Conservation (phyloP, 2,888 invertebrate species). For the Limnephilus auricula region DNA sequence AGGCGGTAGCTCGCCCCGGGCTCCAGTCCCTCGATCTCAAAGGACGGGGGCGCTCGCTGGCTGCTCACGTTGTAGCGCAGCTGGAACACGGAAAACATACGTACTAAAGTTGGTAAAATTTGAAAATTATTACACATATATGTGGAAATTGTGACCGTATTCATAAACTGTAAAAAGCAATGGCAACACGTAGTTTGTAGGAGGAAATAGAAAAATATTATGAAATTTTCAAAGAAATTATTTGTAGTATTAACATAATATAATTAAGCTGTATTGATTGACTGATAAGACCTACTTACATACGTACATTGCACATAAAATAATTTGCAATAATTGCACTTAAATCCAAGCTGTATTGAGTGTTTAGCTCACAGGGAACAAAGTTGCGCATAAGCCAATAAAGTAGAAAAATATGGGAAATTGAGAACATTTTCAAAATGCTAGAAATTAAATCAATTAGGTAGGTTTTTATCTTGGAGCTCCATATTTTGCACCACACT, state of each 20-base stretch:
- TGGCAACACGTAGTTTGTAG: background rate
- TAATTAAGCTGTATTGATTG: background rate
- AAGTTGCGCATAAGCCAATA: background rate
- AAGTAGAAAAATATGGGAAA: background rate
- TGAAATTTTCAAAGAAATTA: background rate
- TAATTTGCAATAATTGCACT: background rate
- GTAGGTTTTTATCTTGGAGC: too few relatives aligned
- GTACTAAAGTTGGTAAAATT: background rate
- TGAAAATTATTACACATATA: background rate
- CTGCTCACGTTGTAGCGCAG: slow-evolving; percentile 81
- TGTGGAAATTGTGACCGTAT: background rate
- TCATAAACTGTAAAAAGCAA: background rate
- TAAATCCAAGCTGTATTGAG: too few relatives aligned
- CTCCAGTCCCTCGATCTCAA: slow-evolving; percentile 83
- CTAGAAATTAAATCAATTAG: too few relatives aligned
- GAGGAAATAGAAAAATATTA: too few relatives aligned
- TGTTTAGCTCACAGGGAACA: background rate
- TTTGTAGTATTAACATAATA: background rate
- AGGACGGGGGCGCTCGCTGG: slow-evolving; percentile 81
- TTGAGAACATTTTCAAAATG: background rate
- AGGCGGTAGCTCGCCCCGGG: slow-evolving; percentile 88
- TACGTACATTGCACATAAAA: too few relatives aligned
- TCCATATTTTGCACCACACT: too few relatives aligned
- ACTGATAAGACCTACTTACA: background rate
- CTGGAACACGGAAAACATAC: slow-evolving; percentile 69